These are phyloP conservation scores for Drosophila testacea DNA, from an alignment of 2,888 invertebrate species.

Conservation along the genomic window DNA sequence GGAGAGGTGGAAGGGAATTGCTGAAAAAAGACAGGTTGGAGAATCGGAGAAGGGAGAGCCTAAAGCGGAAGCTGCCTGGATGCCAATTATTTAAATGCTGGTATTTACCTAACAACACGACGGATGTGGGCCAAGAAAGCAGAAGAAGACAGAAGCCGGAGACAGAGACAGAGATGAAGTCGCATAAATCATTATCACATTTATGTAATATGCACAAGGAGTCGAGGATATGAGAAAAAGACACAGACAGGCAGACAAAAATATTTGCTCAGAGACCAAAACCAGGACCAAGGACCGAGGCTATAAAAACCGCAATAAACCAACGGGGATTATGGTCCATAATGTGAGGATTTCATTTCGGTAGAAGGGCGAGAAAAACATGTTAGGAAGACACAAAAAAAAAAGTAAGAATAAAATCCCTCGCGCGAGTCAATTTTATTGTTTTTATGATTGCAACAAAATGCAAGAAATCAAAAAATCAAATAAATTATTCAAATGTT, in stretches of 20 bases:
- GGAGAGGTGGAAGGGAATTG: neutral
- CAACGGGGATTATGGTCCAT: slow-evolving; percentile 75
- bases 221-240: slow-evolving; percentile 23
- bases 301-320: slow-evolving; percentile 78
- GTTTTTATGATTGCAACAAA: slow-evolving; percentile 67
- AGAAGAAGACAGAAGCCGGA: slow-evolving; percentile 12
- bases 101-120: slow-evolving; percentile 72
- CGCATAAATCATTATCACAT: slow-evolving; percentile 79
- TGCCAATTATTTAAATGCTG: slow-evolving; percentile 79
- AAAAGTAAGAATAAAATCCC: slow-evolving; percentile 3
- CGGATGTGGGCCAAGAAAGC: slow-evolving; percentile 73
- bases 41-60: slow-evolving; percentile 23
- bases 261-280: slow-evolving; percentile 38
- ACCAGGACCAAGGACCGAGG: slow-evolving; percentile 20
- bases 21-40: neutral
- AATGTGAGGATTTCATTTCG: slow-evolving; percentile 67
- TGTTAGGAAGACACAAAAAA: slow-evolving; percentile 37
- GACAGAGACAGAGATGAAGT: slow-evolving; percentile 18
- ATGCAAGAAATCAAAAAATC: slow-evolving; percentile 79
- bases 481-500: slow-evolving; percentile 80
- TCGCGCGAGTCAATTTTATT: slow-evolving; percentile 60
- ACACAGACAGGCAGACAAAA: slow-evolving; percentile 22
- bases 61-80: slow-evolving; percentile 71
- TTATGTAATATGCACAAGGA: slow-evolving; percentile 72
- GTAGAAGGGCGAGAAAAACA: slow-evolving; percentile 11